These are phyloP conservation scores for Hypotaenidia okinawae DNA, from an alignment of 2,797 vertebrate genomes.

Conservation along the genomic window DNA sequence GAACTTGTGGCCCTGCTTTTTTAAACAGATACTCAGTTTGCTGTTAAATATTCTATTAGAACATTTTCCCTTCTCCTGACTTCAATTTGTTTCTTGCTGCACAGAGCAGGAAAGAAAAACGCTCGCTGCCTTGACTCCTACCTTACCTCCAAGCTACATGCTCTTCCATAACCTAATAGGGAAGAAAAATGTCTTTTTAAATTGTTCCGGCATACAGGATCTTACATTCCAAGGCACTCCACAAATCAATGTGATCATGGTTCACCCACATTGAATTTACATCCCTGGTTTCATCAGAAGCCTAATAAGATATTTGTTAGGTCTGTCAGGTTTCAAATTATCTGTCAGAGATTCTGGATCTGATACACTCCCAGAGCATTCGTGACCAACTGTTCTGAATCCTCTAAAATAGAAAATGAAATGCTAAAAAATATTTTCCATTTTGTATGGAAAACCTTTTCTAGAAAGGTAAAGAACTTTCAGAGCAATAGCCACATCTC, in stretches of 20 bases:
- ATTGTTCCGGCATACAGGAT: constrained; percentile 10
- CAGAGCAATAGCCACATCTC: neutral
- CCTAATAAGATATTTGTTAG: neutral
- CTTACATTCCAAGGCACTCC: neutral
- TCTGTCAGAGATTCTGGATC: neutral
- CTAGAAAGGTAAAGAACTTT: neutral
- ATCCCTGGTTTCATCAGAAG: neutral
- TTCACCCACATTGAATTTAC: constrained; percentile 28
- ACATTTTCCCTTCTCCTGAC: neutral
- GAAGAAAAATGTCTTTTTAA: constrained; percentile 49
- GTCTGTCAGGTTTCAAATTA: neutral
- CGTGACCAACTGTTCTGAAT: neutral
- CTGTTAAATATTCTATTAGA: constrained; percentile 15
- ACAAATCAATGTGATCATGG: constrained; percentile 30
- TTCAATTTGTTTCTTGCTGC: constrained; percentile 23
- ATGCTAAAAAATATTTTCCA: neutral
- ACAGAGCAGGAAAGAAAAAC: constrained; percentile 26
- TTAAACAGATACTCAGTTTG: constrained; percentile 5
- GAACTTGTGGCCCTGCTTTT: neutral
- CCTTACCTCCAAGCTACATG: constrained; percentile 7
- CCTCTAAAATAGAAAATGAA: neutral
- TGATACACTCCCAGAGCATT: neutral
- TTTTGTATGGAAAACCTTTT: neutral
- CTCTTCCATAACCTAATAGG: constrained; percentile 13
- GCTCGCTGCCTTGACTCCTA: constrained; percentile 9